Conservation (phyloP, 2,888 invertebrate species). For the Platerodrilus igneus region DNA sequence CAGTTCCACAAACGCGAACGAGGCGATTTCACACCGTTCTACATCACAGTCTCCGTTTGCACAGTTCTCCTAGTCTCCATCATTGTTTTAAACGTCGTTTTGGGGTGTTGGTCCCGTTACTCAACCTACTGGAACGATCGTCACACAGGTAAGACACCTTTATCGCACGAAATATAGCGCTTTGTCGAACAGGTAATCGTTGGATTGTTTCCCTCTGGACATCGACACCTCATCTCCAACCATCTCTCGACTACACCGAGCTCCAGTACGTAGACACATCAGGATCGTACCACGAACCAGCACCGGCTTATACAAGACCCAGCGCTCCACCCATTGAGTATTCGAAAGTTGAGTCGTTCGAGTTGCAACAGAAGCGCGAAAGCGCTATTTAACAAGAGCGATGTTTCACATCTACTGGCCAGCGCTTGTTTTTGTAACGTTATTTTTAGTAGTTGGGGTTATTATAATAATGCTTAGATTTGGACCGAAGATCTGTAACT, state of each 20-base stretch:
- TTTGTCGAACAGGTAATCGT: conserved; percentile 80
- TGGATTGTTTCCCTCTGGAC: conserved; percentile 84
- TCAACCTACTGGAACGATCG: conserved; percentile 77
- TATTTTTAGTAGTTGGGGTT: conserved; percentile 66
- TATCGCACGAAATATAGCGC: conserved; percentile 22
- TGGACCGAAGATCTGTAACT: conserved; percentile 66
- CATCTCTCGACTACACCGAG: conserved; percentile 74
- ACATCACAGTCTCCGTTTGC: conserved; percentile 74
- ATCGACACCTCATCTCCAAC: conserved; percentile 75
- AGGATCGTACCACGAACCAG: conserved; percentile 34
- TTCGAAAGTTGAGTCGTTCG: conserved; percentile 33
- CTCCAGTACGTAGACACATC: conserved; percentile 53
- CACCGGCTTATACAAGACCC: conserved; percentile 11
- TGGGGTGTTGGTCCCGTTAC: conserved; percentile 78
- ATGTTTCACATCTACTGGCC: conserved; percentile 72
- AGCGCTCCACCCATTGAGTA: conserved; percentile 9
- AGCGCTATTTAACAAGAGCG: conserved; percentile 64
- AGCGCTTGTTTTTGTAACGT: conserved; percentile 65
- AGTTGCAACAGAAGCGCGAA: conserved; percentile 65
- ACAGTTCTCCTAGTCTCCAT: conserved; percentile 66
- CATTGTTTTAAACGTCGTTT: conserved; percentile 69
- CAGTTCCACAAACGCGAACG: conserved; percentile 49
- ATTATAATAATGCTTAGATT: conserved; percentile 72
- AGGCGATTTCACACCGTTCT: conserved; percentile 82
- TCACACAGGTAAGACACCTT: conserved; percentile 61